Evolutionary conservation across 2,797 vertebrate genomes (phyloP), one percentile per base, ranked within the genome.

Genomic region (Dromococcyx pavoninus): DNA sequence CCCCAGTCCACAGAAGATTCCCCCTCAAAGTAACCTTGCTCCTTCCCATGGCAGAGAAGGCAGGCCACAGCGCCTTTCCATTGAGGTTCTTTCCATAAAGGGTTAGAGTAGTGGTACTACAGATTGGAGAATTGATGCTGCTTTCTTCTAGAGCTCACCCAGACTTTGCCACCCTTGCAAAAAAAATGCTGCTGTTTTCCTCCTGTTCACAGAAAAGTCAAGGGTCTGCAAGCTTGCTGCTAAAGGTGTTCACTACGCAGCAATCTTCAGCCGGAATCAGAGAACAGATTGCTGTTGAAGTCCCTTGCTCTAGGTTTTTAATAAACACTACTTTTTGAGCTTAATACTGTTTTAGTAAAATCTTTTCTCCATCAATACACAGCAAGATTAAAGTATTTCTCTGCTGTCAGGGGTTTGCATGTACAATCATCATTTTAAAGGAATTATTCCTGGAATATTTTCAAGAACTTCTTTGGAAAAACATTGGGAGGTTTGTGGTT

Each of bases 371-470:
- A 39, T 23, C 37, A 65, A 7, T n/a, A 62, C 11, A 48, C 2
- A 5, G 43, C 35, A 57, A 62, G 64, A 48, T 28, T 72, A 14
- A 89, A 72, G 28, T 85, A 28, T 60, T 82, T 90, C 43, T 76
- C 17, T 86, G 35, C 41, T 89, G 16, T 46, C n/a, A 28, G 62
- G 53, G 69, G 21, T 88, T 78, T 73, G 37, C 56, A 39, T 51
- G 50, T 75, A 43, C 22, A 62, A 66, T 74, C 1, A 2, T 39
- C 2, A 3, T 61, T 89, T 84, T 57, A 71, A 82, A 79, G 48
- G n/a, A 62, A n/a, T 85, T 90, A n/a, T 61, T 94, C 21, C 23
- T 79, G 51, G 35, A 88, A 70, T 83, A 70, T 85, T 90, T 91
- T 54, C 39, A 82, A 41, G 7, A 74, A 76, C 14, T 10, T 48